A percentile compares a stretch with the other conserved stretches of the same genome.
Conservation (phyloP, 2,797 vertebrate species). For the Falco berigora region DNA sequence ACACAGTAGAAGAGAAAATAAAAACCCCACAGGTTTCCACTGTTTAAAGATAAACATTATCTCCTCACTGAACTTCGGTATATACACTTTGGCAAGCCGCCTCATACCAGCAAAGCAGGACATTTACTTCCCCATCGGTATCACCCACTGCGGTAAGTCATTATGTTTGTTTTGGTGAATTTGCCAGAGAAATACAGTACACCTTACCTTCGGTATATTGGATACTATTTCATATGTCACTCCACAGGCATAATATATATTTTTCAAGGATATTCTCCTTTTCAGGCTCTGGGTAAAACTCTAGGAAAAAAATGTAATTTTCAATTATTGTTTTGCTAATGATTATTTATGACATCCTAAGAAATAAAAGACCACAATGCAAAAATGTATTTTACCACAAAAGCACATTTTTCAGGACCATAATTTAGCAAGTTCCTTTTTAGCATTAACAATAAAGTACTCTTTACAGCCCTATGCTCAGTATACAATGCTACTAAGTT, state of each 20-base stretch:
- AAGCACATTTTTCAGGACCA: not conserved
- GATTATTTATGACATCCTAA: not conserved
- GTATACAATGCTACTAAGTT: not conserved
- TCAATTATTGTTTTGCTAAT: not conserved
- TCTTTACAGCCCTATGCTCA: not conserved
- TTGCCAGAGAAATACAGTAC: not conserved
- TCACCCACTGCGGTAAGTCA: not conserved
- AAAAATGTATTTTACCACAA: not conserved
- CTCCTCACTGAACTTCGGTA: not conserved
- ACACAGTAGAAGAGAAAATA: not conserved
- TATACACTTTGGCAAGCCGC: not conserved
- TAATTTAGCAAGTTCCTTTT: not conserved
- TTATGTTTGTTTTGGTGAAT: not conserved
- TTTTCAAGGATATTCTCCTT: conserved; percentile 94
- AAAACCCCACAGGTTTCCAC: not conserved
- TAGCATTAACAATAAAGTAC: not conserved
- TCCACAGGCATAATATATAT: conserved; percentile 87
- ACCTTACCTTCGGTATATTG: conserved; percentile 95
- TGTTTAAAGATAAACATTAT: not conserved
- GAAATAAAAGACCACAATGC: not conserved
- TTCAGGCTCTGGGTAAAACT: conserved; percentile 98
- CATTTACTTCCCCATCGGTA: not conserved
- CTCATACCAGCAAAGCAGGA: not conserved
- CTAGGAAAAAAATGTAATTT: conserved; percentile 66
- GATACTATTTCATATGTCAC: conserved; percentile 97